Conservation (phyloP, 2,888 invertebrate species). For the Invenusta paracnida region DNA sequence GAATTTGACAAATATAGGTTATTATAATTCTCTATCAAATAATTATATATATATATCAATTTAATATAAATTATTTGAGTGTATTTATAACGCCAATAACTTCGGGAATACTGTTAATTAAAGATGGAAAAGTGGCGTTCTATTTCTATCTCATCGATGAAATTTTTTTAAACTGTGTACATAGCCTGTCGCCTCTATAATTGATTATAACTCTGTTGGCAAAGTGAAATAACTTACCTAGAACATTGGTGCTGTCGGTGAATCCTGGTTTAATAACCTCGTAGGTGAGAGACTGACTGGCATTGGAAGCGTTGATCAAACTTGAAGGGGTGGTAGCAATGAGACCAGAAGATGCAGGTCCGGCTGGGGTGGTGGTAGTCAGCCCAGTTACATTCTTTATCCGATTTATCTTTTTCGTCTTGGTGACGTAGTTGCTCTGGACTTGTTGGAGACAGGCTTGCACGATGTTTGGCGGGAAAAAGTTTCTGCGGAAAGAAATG, state of each 20-base stretch:
- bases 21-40: too few species aligned
- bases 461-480: slow-evolving; percentile 67
- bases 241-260: neutral
- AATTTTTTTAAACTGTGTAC: too few species aligned
- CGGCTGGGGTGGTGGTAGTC: neutral
- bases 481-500: slow-evolving; percentile 62
- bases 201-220: too few species aligned
- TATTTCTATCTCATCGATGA: too few species aligned
- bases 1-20: too few species aligned
- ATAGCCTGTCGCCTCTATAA: too few species aligned
- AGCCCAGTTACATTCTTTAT: neutral
- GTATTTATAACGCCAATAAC: too few species aligned
- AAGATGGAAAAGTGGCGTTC: too few species aligned
- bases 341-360: neutral
- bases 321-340: neutral
- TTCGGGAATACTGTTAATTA: too few species aligned
- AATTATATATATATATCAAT: too few species aligned
- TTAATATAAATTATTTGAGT: too few species aligned
- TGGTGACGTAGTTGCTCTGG: neutral
- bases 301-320: neutral
- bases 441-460: slow-evolving; percentile 63
- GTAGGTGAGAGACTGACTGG: neutral
- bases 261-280: neutral
- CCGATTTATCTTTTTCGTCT: neutral
- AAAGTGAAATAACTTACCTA: neutral